Percentiles rank a stretch among this genome's conserved stretches.
Conservation (phyloP, 30 jellyfish, hydroid and myxozoan species). For the Kudoa iwatai region DNA sequence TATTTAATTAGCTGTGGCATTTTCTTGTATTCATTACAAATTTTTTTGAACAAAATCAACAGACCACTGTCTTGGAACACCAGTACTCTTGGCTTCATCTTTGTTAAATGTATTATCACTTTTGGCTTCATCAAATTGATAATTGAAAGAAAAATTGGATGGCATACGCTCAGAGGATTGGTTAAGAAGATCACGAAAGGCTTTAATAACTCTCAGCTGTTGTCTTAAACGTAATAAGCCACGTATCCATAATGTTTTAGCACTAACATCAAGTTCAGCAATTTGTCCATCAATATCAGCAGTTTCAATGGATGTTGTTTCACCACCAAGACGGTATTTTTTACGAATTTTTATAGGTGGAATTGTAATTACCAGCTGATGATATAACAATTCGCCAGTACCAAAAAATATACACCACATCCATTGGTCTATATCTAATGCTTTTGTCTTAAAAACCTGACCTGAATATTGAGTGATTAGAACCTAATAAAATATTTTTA, state of each 20-base stretch:
- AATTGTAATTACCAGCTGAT: conserved; percentile 42
- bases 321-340: conserved; percentile 11
- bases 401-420: conserved; percentile 95
- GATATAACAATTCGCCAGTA: conserved; percentile 64
- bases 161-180: too few species aligned
- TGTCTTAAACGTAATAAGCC: conserved; percentile 51
- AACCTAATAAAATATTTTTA: too few species aligned
- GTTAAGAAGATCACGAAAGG: too few species aligned
- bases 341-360: conserved; percentile 45
- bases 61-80: too few species aligned
- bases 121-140: too few species aligned
- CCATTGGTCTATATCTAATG: conserved; percentile 73
- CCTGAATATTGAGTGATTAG: conserved; percentile 54
- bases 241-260: conserved; percentile 83
- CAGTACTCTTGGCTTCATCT: too few species aligned
- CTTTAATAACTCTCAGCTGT: conserved; percentile 18
- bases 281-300: conserved; percentile 37
- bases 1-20: too few species aligned
- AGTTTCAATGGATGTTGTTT: conserved; percentile 9
- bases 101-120: too few species aligned
- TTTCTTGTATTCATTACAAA: too few species aligned
- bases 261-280: too few species aligned
- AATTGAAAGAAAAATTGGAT: too few species aligned
- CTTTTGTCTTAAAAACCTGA: conserved; percentile 27
- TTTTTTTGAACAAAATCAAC: too few species aligned